These are phyloP conservation scores for Galago senegalensis DNA, from an alignment of 2,797 vertebrate species.

Conservation along the genomic window DNA sequence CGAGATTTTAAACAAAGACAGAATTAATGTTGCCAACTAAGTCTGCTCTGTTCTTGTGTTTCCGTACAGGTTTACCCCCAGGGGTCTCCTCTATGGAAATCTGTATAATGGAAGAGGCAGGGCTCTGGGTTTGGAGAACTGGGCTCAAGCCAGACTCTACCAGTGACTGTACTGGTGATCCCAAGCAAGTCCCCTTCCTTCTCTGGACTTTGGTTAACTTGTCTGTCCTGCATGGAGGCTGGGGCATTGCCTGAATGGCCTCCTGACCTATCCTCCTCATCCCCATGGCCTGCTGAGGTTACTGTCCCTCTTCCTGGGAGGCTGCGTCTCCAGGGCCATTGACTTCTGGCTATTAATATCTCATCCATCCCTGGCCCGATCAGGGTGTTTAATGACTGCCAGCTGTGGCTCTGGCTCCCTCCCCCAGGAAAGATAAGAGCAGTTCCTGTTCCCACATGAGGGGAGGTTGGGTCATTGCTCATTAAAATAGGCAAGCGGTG, in stretches of 20 bases:
- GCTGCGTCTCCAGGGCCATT: constrained; percentile 70
- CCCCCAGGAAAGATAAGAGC: constrained; percentile 70
- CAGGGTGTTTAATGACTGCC: constrained; percentile 78
- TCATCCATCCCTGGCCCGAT: constrained; percentile 3
- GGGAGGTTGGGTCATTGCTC: constrained; percentile 43
- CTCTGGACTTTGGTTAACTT: not conserved
- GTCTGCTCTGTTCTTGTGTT: not conserved
- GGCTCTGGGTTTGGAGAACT: not conserved
- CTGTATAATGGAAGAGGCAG: not conserved
- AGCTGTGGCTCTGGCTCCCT: constrained; percentile 72
- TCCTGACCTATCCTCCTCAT: not conserved
- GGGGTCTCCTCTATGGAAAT: not conserved
- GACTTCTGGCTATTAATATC: constrained; percentile 81
- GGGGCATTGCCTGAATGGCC: not conserved
- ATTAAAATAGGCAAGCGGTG: constrained; percentile 47
- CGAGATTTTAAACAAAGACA: constrained; percentile 21
- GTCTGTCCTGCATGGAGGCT: not conserved
- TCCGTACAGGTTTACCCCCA: not conserved
- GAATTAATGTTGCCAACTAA: not conserved
- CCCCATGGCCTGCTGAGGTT: not conserved
- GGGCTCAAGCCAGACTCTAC: not conserved
- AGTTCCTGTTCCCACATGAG: constrained; percentile 80
- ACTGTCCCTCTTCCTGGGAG: constrained; percentile 55
- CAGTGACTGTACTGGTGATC: not conserved
- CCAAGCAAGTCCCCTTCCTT: not conserved